phyloP scores from a whole-genome alignment of 2,113 vertebrate genomes.

The Ailurus styani region DNA sequence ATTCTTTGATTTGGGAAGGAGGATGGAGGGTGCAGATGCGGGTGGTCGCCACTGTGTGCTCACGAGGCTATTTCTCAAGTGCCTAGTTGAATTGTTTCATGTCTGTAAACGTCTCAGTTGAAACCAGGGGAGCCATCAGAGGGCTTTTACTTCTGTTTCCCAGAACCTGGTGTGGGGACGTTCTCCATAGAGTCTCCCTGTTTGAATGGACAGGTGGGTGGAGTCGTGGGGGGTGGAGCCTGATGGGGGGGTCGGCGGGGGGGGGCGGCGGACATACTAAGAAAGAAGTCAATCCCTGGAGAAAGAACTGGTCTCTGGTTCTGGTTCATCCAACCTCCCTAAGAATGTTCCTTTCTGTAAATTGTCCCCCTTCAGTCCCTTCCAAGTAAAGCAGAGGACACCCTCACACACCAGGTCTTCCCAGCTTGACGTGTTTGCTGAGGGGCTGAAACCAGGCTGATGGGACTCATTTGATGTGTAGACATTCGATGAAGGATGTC shows the following conservation, averaged over 20 bases:
- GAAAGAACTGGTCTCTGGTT: neutral
- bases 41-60: neutral
- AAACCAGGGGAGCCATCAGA: neutral
- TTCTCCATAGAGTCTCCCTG: neutral
- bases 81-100: neutral
- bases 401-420: neutral
- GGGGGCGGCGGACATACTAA: neutral
- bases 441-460: neutral
- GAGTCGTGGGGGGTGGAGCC: too few relatives aligned
- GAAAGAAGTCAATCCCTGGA: neutral
- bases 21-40: neutral
- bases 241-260: too few relatives aligned
- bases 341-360: neutral
- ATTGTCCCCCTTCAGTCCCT: neutral
- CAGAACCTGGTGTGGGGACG: neutral
- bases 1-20: neutral
- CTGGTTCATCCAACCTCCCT: neutral
- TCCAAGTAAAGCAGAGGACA: neutral
- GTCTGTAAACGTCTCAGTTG: neutral
- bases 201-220: neutral
- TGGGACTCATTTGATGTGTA: neutral
- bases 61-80: too few relatives aligned
- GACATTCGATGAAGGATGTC: constrained; percentile 38
- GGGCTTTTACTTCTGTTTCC: neutral
- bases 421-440: neutral